Evolutionary conservation across 1,140 invertebrate species (phyloP), one percentile per base, ranked within the genome.

Genomic region (Hycleus phaleratus): DNA sequence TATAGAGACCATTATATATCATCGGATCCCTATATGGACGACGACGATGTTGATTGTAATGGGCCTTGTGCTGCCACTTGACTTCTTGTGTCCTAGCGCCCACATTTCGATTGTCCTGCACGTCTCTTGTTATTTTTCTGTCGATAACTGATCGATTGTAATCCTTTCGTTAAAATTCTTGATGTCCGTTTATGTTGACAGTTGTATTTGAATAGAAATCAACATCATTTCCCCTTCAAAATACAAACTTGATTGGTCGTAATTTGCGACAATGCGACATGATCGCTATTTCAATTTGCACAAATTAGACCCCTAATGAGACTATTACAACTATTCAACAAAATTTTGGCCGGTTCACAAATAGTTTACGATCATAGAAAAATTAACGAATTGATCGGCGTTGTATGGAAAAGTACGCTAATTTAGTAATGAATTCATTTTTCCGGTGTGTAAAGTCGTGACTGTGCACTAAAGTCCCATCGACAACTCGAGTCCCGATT

Each of bases 281-380:
- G 51, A 57, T 47, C 49, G 40, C 44, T 44, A 54, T 62, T 59
- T 61, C 63, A 64, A 64, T 64, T 64, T 64, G 60, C 46, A 64
- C 56, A 64, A 64, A 64, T 64, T 64, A 64, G 63, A 64, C 63
- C 63, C 58, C 63, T 64, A 64, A 64, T 50, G 57, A 64, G 60
- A 62, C 56, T 54, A 60, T 62, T 64, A 62, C 60, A 60, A 57
- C 52, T 49, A 51, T 60, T 47, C 46, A 7, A 40, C 44, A 56
- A 6, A 11, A 24, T 11, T 51, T 39, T 55, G 52, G 58, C 26
- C 44, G n/a, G 42, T 56, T 56, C 52, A 60, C 58, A 56, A 56
- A 10, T 3, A 38, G 2, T 38, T 32, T 3, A 25, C 47, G 7
- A 32, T 18, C 18, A 18, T 18, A 18, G 18, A 18, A 1, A 18